Evolutionary conservation across 2,113 vertebrate species (phyloP).

Genomic region (Charina bottae): DNA sequence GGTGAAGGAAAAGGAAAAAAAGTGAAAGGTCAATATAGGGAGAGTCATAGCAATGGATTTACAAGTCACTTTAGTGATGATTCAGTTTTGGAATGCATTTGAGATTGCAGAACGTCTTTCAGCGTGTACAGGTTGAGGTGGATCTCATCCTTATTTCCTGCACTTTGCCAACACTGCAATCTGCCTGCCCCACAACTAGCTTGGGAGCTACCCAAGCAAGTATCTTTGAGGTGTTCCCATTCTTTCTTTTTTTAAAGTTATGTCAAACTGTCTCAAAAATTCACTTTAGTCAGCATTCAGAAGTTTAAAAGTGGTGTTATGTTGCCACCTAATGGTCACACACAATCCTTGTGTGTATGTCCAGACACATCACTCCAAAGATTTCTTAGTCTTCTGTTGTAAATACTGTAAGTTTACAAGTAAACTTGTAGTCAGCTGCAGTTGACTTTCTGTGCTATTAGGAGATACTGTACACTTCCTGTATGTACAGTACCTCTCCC

Average conservation of each 20-base stretch:
- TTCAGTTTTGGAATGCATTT: neutral
- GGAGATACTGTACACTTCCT: neutral
- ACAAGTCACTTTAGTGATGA: neutral
- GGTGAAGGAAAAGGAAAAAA: neutral
- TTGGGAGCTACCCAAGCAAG: neutral
- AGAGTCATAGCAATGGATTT: neutral
- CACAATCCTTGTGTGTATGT: neutral
- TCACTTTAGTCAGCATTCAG: too few relatives aligned
- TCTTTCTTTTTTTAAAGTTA: neutral
- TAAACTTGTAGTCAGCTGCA: neutral
- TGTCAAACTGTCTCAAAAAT: neutral
- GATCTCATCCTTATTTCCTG: neutral
- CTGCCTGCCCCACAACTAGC: neutral
- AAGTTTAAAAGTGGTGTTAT: neutral
- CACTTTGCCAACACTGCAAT: neutral
- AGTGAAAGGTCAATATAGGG: neutral
- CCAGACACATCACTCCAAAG: neutral
- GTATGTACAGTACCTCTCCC: neutral
- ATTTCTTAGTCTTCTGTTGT: neutral
- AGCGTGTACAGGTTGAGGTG: neutral
- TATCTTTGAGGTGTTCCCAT: neutral
- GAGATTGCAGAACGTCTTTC: neutral
- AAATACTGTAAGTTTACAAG: neutral
- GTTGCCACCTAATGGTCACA: slow-evolving; percentile 12
- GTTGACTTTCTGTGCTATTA: neutral